Base-by-base conservation (phyloP, 2,113 vertebrate species). In the Rissa tridactyla region DNA sequence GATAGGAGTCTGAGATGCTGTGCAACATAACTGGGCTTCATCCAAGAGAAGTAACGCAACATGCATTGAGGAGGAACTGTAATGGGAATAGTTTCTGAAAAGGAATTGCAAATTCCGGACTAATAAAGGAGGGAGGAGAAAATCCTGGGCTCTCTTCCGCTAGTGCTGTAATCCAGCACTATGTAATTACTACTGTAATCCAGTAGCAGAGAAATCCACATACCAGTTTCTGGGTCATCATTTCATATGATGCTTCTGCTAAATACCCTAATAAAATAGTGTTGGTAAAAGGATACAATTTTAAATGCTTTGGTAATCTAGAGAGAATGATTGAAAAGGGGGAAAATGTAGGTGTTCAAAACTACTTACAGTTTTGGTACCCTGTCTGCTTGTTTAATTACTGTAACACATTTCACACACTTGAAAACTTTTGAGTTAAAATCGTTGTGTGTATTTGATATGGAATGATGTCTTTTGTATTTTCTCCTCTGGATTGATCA, bases 401-500 rank as follows among this genome's bases (percentile, higher is more conserved):
- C 73, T 65, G 10, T 60, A 69, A 68, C 73, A 55, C 40, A 54
- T 96, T 81, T 84, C 82, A 88, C 64, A 93, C 57, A 88, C 77
- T 78, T 92, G 73, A 95, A 75, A 94, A 94, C 68, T 78, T 90
- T 23, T 75, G 49, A 72, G 57, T 91, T 93, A 86, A 96, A 93
- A 71, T 88, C 77, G 89, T 92, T 69, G 21, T 68, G 38, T 95
- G n/a, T 89, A 32, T 86, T 84, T 90, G 78, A 55, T 84, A 27
- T 47, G 13, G 47, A 88, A 44, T 77, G 60, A 47, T 92, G 34
- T 65, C 72, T 95, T 90, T 93, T 72, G 49, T 79, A 72, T 89
- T 92, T 95, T 96, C 57, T 92, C 1, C 13, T 95, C 69, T 86
- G 52, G 36, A 88, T 79, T 94, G 88, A 93, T 81, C 65, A 79